Evolutionary conservation across 37 sponge, comb jelly and placozoan genomes (phyloP).

Genomic region (Geodia barretti): DNA sequence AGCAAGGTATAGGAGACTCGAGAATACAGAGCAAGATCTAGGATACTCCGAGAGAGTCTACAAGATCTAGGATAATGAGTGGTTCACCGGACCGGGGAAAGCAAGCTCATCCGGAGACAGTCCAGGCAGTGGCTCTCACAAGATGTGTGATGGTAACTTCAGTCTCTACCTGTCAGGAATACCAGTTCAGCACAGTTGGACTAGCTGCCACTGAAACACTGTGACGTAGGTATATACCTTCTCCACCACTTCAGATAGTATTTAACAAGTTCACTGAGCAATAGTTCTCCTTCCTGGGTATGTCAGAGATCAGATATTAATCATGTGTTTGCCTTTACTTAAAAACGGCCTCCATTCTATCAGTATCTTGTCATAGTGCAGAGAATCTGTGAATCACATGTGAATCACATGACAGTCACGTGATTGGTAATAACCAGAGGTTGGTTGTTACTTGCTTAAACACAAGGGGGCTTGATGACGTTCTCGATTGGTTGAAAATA

Average conservation of each 20-base stretch:
- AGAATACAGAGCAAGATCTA: not conserved
- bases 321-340: not conserved
- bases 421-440: not conserved
- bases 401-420: not conserved
- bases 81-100: constrained; percentile 9
- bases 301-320: constrained; percentile 17
- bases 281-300: not conserved
- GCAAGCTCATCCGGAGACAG: constrained; percentile 53
- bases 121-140: constrained; percentile 55
- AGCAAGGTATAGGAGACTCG: not conserved
- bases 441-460: constrained; percentile 17
- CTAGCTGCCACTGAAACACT: too few relatives aligned
- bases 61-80: not conserved
- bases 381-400: constrained; percentile 54
- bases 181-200: not conserved
- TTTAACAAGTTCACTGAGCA: constrained; percentile 14
- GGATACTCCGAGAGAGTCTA: not conserved
- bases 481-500: constrained; percentile 26
- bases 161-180: constrained; percentile 24
- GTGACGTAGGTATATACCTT: constrained; percentile 41
- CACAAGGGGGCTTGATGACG: constrained; percentile 16
- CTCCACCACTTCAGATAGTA: constrained; percentile 46
- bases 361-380: constrained; percentile 53
- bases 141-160: constrained; percentile 30
- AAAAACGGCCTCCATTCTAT: constrained; percentile 35